A percentile compares a stretch with the other conserved stretches of the same genome.
These are phyloP conservation scores for Lophura nycthemera DNA, from an alignment of 2,113 vertebrate species.

Conservation along the genomic window DNA sequence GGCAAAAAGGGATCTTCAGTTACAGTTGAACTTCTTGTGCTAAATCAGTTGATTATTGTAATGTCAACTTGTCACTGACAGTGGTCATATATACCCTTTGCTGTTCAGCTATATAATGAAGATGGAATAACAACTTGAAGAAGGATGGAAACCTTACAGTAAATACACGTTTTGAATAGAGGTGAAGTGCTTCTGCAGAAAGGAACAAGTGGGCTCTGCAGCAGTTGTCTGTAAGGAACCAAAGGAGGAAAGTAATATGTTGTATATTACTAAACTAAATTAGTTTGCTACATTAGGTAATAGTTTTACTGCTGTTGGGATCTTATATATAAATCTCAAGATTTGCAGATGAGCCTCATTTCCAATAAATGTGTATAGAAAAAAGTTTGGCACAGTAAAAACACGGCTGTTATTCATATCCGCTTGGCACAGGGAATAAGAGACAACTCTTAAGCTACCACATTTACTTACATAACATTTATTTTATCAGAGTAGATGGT, in stretches of 20 bases:
- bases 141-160: fast-evolving
- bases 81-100: background rate
- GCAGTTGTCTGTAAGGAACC: background rate
- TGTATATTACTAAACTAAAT: background rate
- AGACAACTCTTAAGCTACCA: background rate
- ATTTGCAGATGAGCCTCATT: fast-evolving
- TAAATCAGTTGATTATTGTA: background rate
- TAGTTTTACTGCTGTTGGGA: background rate
- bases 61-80: background rate
- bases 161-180: background rate
- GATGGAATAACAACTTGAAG: fast-evolving
- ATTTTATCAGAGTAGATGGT: slow-evolving; percentile 62
- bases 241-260: background rate
- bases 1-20: background rate
- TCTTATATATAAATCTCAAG: background rate
- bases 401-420: fast-evolving
- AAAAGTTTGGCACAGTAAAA: background rate
- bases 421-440: fast-evolving
- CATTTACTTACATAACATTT: slow-evolving; percentile 59
- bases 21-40: fast-evolving
- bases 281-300: background rate
- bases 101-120: no score
- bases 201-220: fast-evolving
- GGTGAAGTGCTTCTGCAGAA: fast-evolving
- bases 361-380: fast-evolving